These are phyloP conservation scores for Megaleporinus macrocephalus DNA, from an alignment of 2,113 vertebrate genomes.

Conservation along the genomic window DNA sequence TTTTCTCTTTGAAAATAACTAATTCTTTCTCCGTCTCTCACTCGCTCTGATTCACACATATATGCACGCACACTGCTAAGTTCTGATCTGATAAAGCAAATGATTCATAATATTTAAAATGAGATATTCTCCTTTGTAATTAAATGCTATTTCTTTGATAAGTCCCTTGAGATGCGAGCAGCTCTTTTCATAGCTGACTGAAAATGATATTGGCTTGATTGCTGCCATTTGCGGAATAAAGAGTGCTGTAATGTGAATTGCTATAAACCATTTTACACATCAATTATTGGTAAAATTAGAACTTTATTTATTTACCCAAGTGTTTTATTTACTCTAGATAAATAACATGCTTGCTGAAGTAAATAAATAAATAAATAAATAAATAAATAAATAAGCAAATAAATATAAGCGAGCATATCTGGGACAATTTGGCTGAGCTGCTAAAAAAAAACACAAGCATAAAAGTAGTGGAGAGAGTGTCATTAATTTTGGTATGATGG, in stretches of 20 bases:
- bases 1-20: conserved; percentile 31
- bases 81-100: conserved; percentile 66
- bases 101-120: conserved; percentile 65
- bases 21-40: not conserved
- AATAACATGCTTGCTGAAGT: conserved; percentile 1
- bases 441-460: not conserved
- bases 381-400: not conserved
- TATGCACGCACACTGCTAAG: conserved; percentile 5
- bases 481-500: not conserved
- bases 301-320: conserved; percentile 31
- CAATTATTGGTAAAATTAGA: conserved; percentile 51
- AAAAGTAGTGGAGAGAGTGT: not conserved
- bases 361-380: conserved; percentile 8
- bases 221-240: conserved; percentile 58
- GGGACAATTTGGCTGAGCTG: not conserved
- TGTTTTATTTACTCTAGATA: not conserved
- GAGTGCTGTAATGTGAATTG: conserved; percentile 58
- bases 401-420: not conserved
- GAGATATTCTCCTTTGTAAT: conserved; percentile 67
- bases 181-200: conserved; percentile 60
- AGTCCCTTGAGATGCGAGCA: conserved; percentile 62
- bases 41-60: conserved; percentile 19
- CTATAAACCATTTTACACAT: conserved; percentile 60
- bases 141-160: conserved; percentile 61
- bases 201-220: conserved; percentile 63